Evolutionary conservation across 2,888 invertebrate species (phyloP), one percentile per base, ranked within the genome.

Genomic region (Aleiodes leptofemur): DNA sequence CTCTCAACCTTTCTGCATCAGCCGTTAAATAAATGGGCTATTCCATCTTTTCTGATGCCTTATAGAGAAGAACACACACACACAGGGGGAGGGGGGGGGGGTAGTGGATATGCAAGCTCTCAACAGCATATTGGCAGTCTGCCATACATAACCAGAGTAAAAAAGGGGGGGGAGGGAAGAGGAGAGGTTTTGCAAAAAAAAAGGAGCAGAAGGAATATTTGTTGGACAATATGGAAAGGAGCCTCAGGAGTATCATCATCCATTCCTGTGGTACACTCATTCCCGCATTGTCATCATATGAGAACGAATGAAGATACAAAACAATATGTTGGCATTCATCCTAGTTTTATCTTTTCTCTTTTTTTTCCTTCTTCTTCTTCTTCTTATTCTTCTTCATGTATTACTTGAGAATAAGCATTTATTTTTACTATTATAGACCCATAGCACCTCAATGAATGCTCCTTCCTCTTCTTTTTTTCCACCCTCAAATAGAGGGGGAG

Each of bases 11-110:
- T 48, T 64, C 64, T 43, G 38, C 38, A 55, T 55, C 8, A 16
- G 64, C 79, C 78, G 81, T 79, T 84, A 84, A 85, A 85, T 85
- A 84, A 84, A 85, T 84, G 82, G 82, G 78, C 79, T 79, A 81
- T 82, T 81, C 78, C 80, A 79, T 83, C 79, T 83, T 61, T 81
- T 83, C 80, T 77, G 78, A 79, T 74, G 66, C 73, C 77, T 72
- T 71, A 14, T 53, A 68, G 74, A 72, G 56, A 71, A 38, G 51
- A 72, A 9, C 7, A 43, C 48, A 16, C 23, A 23, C 1, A 23
- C 23, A 23, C 23, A 23, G 23, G 2, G 23, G 23, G 23, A 2
- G 23, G 23, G 23, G 23, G 23, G 23, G 23, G 23, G 2, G 2
- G 23, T 23, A 23, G 23, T 16, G 11, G 11, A 16, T 43, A 11